Percentiles rank a stretch among this genome's conserved stretches.
These are phyloP conservation scores for Timandra comae DNA, from an alignment of 2,888 invertebrate genomes.

Conservation along the genomic window DNA sequence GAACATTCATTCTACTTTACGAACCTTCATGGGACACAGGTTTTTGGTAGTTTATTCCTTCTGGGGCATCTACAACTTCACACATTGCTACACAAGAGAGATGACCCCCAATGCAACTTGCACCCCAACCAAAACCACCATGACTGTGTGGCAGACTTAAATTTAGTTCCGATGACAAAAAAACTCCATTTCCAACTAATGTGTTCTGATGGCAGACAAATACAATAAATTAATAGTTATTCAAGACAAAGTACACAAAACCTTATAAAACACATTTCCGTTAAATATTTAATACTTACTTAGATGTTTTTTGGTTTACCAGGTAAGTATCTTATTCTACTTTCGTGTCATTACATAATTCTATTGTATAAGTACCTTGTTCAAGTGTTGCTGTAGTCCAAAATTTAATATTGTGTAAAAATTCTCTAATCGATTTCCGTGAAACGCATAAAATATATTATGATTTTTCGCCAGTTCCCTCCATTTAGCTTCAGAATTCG, in stretches of 20 bases:
- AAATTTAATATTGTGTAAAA: slow-evolving; percentile 88
- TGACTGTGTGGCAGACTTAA: slow-evolving; percentile 84
- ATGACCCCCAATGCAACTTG: slow-evolving; percentile 84
- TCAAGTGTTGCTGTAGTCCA: slow-evolving; percentile 84
- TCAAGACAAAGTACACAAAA: no score
- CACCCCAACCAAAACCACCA: slow-evolving; percentile 84
- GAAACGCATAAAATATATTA: slow-evolving; percentile 82
- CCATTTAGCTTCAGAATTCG: slow-evolving; percentile 78
- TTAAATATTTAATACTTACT: background rate
- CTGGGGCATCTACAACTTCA: slow-evolving; percentile 85
- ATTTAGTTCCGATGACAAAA: slow-evolving; percentile 84
- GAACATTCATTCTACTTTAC: no score
- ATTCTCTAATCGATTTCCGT: slow-evolving; percentile 88
- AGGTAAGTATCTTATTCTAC: no score
- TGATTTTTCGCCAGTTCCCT: slow-evolving; percentile 70
- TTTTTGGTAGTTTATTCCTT: slow-evolving; percentile 75
- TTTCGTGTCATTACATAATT: no score
- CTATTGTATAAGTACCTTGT: no score
- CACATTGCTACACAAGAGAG: slow-evolving; percentile 87
- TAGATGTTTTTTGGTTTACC: no score
- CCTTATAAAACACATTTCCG: no score
- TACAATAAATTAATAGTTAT: no score
- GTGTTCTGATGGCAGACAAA: slow-evolving; percentile 65
- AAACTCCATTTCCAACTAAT: slow-evolving; percentile 83
- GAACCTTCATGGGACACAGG: slow-evolving; percentile 56